These are phyloP conservation scores for Daubentonia madagascariensis DNA, from an alignment of 2,113 vertebrate genomes.

Conservation along the genomic window DNA sequence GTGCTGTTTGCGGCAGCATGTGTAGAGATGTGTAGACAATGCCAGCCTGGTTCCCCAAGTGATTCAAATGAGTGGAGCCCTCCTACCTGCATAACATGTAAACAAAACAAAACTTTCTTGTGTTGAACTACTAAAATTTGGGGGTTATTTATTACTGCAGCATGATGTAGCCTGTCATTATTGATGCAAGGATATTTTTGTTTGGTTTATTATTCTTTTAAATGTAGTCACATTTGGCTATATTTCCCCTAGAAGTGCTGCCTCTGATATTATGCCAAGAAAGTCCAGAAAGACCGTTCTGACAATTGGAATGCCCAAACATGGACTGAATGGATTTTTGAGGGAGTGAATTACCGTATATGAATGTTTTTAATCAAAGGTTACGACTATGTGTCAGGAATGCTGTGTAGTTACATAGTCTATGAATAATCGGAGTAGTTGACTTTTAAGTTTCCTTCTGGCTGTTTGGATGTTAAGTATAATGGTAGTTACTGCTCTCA, in stretches of 20 bases:
- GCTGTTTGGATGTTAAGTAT: conserved; percentile 16
- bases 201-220: not conserved
- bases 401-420: not conserved
- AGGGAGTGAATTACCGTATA: not conserved
- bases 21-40: too few relatives aligned
- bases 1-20: fast-evolving
- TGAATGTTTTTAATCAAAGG: not conserved
- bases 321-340: not conserved
- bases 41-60: fast-evolving
- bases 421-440: not conserved
- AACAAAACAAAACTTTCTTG: not conserved
- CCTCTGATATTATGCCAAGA: not conserved
- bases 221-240: not conserved
- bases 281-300: not conserved
- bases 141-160: not conserved
- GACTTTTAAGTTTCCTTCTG: conserved; percentile 18
- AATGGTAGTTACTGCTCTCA: not conserved
- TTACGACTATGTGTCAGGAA: not conserved
- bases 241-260: not conserved
- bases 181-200: not conserved
- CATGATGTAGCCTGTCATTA: not conserved
- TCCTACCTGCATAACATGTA: not conserved
- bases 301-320: not conserved
- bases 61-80: not conserved
- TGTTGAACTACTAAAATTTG: not conserved